These are phyloP conservation scores for Thryonomys swinderianus DNA, from an alignment of 2,113 vertebrate genomes.

Conservation along the genomic window DNA sequence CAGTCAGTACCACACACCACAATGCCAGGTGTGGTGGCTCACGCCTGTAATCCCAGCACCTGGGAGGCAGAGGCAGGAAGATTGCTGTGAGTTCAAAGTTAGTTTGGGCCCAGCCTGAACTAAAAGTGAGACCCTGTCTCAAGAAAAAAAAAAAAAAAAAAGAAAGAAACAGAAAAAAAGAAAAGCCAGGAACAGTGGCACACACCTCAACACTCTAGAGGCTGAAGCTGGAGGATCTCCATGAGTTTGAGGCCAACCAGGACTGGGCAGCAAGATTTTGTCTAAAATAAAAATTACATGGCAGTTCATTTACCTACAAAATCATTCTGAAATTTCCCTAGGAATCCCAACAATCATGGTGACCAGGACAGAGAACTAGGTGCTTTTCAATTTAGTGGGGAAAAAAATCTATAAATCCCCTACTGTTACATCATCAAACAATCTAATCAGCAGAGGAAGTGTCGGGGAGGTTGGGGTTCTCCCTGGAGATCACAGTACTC, in stretches of 20 bases:
- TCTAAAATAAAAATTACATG: neutral
- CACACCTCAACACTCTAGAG: neutral
- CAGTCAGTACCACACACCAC: no score
- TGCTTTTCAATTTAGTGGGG: neutral
- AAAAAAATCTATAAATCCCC: neutral
- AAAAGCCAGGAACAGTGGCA: no score
- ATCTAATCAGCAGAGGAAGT: neutral
- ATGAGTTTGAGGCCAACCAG: neutral
- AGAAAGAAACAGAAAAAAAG: no score
- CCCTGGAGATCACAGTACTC: neutral
- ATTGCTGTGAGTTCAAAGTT: no score
- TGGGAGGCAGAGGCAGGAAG: no score
- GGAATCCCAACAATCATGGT: neutral
- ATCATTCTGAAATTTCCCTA: slow-evolving; percentile 27
- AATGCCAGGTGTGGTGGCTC: no score
- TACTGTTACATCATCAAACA: neutral
- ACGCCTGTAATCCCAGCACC: no score
- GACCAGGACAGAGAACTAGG: neutral
- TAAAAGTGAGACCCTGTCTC: no score
- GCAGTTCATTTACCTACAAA: neutral
- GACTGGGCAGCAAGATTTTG: neutral
- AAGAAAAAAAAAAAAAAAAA: no score
- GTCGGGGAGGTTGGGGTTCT: neutral
- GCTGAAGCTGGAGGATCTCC: neutral
- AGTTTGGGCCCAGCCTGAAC: no score